Evolutionary conservation across 2,888 invertebrate species (phyloP).

Genomic region (Melanotus villosus): DNA sequence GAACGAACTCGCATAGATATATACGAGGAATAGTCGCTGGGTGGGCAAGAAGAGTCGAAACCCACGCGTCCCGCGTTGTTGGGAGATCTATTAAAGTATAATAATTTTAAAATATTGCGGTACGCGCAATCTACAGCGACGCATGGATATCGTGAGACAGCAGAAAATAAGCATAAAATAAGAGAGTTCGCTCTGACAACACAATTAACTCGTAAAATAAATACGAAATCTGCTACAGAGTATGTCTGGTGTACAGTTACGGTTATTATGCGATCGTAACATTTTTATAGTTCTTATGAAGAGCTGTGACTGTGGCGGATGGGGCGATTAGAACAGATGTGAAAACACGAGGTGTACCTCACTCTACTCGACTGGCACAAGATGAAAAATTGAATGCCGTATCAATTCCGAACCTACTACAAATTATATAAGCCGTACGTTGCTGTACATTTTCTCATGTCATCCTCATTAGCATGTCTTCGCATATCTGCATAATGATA

Average conservation of each 20-base stretch:
- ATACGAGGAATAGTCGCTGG: slow-evolving; percentile 19
- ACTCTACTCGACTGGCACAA: slow-evolving; percentile 7
- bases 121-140: slow-evolving; percentile 40
- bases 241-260: slow-evolving; percentile 67
- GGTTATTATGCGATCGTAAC: slow-evolving; percentile 67
- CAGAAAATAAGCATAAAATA: slow-evolving; percentile 52
- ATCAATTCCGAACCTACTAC: slow-evolving; percentile 22
- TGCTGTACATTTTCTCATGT: slow-evolving; percentile 35
- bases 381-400: slow-evolving; percentile 6
- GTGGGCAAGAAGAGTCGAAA: slow-evolving; percentile 30
- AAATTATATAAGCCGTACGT: slow-evolving; percentile 32
- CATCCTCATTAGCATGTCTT: slow-evolving; percentile 42
- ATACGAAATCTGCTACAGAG: slow-evolving; percentile 65
- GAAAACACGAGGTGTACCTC: slow-evolving; percentile 44
- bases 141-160: slow-evolving; percentile 43
- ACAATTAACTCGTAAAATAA: slow-evolving; percentile 67
- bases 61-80: slow-evolving; percentile 35
- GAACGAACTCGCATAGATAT: not conserved
- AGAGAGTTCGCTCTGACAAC: slow-evolving; percentile 61
- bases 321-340: slow-evolving; percentile 48
- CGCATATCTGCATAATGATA: slow-evolving; percentile 36
- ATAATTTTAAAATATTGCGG: slow-evolving; percentile 43
- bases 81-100: slow-evolving; percentile 38
- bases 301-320: slow-evolving; percentile 49
- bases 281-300: slow-evolving; percentile 65